Evolutionary conservation across 2,113 vertebrate species (phyloP).

Genomic region (Recurvirostra avosetta): DNA sequence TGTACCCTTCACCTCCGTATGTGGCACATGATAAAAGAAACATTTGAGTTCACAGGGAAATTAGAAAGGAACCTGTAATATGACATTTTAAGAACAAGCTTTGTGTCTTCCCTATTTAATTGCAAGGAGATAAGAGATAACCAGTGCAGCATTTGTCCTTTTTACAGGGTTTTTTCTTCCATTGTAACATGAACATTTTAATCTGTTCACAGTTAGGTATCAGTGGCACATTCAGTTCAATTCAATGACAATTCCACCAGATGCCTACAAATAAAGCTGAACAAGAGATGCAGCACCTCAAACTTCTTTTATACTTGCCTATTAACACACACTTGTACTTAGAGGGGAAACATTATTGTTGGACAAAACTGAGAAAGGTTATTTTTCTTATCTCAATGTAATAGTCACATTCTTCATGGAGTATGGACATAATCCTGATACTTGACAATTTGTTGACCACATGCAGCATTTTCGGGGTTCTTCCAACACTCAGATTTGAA

Average conservation of each 20-base stretch:
- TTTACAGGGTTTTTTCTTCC: background rate
- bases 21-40: background rate
- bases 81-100: background rate
- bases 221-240: constrained; percentile 18
- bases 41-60: background rate
- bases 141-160: background rate
- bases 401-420: background rate
- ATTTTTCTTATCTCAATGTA: background rate
- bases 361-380: background rate
- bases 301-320: background rate
- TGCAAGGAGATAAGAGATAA: background rate
- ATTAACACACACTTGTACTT: background rate
- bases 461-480: background rate
- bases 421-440: background rate
- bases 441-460: background rate
- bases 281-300: background rate
- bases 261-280: background rate
- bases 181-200: constrained; percentile 18
- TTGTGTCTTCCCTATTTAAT: background rate
- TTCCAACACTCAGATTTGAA: background rate
- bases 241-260: constrained; percentile 3
- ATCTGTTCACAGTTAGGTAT: constrained; percentile 45
- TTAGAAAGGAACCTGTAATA: background rate
- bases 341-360: background rate
- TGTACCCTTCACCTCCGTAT: background rate